A percentile compares a stretch with the other conserved stretches of the same genome.
Evolutionary conservation across 2,113 vertebrate species (phyloP).

Genomic region (Leuciscus idus): DNA sequence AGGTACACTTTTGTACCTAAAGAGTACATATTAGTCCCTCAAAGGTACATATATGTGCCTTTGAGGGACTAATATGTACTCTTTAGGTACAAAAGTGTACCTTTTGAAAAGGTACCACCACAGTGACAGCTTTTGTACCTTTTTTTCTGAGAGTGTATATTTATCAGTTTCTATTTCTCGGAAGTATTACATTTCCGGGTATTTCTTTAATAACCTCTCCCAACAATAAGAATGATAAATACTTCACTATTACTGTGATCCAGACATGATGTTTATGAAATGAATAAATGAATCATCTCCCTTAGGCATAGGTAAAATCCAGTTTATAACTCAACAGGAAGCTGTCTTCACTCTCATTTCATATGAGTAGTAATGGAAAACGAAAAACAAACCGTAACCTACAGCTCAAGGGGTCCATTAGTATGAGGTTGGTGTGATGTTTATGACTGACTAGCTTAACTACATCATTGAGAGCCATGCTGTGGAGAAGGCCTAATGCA

Average conservation of each 20-base stretch:
- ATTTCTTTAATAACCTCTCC: background rate
- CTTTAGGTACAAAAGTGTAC: no score
- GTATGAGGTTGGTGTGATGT: background rate
- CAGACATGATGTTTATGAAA: background rate
- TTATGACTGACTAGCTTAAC: background rate
- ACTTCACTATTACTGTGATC: background rate
- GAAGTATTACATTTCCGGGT: background rate
- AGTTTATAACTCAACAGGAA: constrained; percentile 28
- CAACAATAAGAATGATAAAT: background rate
- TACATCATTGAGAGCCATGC: constrained; percentile 34
- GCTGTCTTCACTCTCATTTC: background rate
- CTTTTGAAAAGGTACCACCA: no score
- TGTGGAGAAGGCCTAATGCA: constrained; percentile 31
- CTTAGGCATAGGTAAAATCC: background rate
- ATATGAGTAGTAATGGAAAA: constrained; percentile 7
- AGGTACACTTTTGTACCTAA: no score
- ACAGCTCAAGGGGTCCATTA: constrained; percentile 37
- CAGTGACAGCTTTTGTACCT: no score
- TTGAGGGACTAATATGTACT: no score
- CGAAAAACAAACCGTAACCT: constrained; percentile 12
- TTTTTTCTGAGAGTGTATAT: no score
- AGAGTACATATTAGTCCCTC: no score
- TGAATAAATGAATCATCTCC: background rate
- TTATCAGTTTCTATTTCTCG: background rate
- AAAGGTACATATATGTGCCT: no score